Conservation (phyloP, 2,113 vertebrate species). For the Chaetodon auriga region DNA sequence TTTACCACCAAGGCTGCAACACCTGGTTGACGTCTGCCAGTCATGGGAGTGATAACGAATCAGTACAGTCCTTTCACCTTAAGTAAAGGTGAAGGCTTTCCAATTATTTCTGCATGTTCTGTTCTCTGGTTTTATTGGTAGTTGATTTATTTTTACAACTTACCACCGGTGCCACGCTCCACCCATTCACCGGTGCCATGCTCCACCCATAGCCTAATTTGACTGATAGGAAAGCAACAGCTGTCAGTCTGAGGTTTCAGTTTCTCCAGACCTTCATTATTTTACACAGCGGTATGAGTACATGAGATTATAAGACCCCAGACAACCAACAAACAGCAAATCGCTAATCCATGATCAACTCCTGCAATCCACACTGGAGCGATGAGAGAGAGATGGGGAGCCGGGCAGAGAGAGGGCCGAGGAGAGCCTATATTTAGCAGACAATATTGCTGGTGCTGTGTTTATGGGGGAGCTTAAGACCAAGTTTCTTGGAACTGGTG, state of each 20-base stretch:
- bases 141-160: not conserved
- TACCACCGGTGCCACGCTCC: not conserved
- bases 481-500: constrained; percentile 88
- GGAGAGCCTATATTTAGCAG: constrained; percentile 90
- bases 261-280: constrained; percentile 17
- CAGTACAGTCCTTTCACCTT: not conserved
- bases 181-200: not conserved
- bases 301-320: constrained; percentile 36
- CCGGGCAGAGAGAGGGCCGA: constrained; percentile 26
- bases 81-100: not conserved
- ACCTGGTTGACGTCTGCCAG: not conserved
- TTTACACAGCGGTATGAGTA: not conserved
- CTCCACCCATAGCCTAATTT: not conserved
- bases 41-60: not conserved
- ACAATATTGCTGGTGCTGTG: constrained; percentile 92
- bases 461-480: constrained; percentile 87
- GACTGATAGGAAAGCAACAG: not conserved
- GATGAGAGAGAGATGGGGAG: constrained; percentile 29
- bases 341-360: constrained; percentile 44
- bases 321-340: constrained; percentile 51
- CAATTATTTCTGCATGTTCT: not conserved
- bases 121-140: not conserved
- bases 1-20: not conserved
- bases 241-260: not conserved
- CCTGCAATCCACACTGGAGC: constrained; percentile 23